Conservation (phyloP, 2,113 vertebrate genomes). For the Gymnocephalus cernua region DNA sequence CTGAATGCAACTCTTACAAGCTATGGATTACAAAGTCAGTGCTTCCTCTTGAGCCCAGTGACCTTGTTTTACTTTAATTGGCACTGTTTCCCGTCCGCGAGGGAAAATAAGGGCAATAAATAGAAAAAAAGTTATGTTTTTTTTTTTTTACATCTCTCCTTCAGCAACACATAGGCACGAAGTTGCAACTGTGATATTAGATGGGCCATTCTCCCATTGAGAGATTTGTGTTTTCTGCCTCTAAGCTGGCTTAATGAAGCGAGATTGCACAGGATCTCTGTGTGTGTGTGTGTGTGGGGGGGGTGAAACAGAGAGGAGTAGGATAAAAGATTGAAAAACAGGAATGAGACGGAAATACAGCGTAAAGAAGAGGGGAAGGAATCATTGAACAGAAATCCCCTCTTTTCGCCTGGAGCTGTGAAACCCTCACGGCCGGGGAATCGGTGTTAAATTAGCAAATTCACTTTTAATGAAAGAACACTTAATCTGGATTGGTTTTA, state of each 20-base stretch:
- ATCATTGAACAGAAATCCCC: neutral
- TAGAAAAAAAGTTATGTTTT: neutral
- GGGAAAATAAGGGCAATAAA: conserved; percentile 30
- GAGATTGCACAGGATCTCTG: neutral
- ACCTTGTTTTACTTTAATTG: conserved; percentile 71
- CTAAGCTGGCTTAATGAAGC: conserved; percentile 60
- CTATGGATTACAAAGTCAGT: conserved; percentile 45
- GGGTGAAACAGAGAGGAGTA: neutral
- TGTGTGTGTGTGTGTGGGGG: neutral
- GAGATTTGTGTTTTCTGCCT: conserved; percentile 44
- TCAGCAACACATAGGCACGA: conserved; percentile 27
- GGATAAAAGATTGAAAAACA: conserved; percentile 26
- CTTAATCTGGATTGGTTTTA: conserved; percentile 77
- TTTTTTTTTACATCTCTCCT: neutral
- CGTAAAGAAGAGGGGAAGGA: neutral
- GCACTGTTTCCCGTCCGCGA: conserved; percentile 11
- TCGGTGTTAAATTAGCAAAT: conserved; percentile 64
- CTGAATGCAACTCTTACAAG: conserved; percentile 40
- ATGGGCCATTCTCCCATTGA: conserved; percentile 33
- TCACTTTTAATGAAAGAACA: conserved; percentile 69
- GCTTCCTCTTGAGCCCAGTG: conserved; percentile 55
- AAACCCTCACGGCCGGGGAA: conserved; percentile 14
- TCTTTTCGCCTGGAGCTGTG: conserved; percentile 27
- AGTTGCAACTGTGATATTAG: conserved; percentile 18
- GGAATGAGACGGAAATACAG: conserved; percentile 11